A percentile compares a stretch with the other conserved stretches of the same genome.
Conservation (phyloP, 2,113 vertebrate genomes). For the Trogon melanurus region DNA sequence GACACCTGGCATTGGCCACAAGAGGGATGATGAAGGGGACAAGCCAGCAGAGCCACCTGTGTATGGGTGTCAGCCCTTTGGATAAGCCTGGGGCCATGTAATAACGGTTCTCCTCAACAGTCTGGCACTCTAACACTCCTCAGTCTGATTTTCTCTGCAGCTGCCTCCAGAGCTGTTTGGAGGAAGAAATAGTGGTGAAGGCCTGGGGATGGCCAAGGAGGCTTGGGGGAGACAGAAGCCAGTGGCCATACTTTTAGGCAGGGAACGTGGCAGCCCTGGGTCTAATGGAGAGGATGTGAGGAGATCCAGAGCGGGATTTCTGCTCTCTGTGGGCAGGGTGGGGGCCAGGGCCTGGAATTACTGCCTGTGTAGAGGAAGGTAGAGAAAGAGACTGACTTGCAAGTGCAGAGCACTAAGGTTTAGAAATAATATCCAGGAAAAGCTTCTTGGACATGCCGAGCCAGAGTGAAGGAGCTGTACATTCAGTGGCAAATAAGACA, state of each 20-base stretch:
- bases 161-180: neutral
- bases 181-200: neutral
- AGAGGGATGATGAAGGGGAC: neutral
- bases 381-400: neutral
- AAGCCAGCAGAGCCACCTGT: neutral
- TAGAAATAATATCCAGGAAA: neutral
- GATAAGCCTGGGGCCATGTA: neutral
- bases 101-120: neutral
- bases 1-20: neutral
- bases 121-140: neutral
- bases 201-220: neutral
- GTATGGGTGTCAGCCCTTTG: neutral
- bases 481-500: neutral
- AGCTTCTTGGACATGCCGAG: neutral
- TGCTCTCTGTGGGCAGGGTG: neutral
- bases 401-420: neutral
- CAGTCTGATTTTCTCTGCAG: neutral
- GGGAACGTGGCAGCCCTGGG: rapidly evolving
- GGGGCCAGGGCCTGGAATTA: neutral
- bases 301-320: neutral
- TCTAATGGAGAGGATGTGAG: rapidly evolving
- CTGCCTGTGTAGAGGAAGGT: neutral
- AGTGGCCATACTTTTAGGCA: neutral
- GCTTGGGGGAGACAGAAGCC: neutral
- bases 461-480: neutral